Conservation (phyloP, 2,113 vertebrate species). For the Brachionichthys hirsutus region DNA sequence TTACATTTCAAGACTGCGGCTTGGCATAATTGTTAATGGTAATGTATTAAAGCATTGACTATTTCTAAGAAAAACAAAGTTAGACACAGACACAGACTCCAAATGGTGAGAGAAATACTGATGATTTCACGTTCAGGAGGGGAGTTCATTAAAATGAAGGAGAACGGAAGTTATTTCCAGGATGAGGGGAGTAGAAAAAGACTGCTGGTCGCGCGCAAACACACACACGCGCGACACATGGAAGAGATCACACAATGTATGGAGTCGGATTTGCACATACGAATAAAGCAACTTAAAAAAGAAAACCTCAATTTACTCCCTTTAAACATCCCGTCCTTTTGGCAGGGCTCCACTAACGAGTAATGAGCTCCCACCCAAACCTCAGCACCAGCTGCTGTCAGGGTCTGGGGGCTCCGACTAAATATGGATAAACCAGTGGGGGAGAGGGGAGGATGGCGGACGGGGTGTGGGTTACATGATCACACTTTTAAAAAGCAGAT, state of each 20-base stretch:
- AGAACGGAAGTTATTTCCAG: conserved; percentile 60
- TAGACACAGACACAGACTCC: no score
- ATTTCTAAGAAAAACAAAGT: no score
- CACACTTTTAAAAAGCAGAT: no score
- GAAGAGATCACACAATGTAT: conserved; percentile 68
- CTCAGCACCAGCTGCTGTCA: conserved; percentile 72
- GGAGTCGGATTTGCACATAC: conserved; percentile 62
- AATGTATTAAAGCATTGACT: no score
- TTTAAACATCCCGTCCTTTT: conserved; percentile 66
- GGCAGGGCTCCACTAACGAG: conserved; percentile 62
- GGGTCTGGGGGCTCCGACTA: conserved; percentile 68
- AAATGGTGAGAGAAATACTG: no score
- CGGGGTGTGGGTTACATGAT: conserved; percentile 2
- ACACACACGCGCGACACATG: conserved; percentile 69
- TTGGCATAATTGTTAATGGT: no score
- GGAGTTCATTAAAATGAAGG: conserved; percentile 44
- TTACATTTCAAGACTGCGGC: no score
- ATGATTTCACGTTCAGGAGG: conserved; percentile 20
- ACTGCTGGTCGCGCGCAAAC: conserved; percentile 68
- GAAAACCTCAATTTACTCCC: conserved; percentile 74
- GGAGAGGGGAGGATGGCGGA: conserved; percentile 38
- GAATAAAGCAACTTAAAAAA: conserved; percentile 74
- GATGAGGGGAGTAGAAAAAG: conserved; percentile 27
- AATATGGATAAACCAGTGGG: conserved; percentile 51
- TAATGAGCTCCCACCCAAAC: conserved; percentile 76